A percentile compares a stretch with the other conserved stretches of the same genome.
These are phyloP conservation scores for Poeciliopsis presidionis DNA, from an alignment of 2,797 vertebrate species.

Conservation along the genomic window DNA sequence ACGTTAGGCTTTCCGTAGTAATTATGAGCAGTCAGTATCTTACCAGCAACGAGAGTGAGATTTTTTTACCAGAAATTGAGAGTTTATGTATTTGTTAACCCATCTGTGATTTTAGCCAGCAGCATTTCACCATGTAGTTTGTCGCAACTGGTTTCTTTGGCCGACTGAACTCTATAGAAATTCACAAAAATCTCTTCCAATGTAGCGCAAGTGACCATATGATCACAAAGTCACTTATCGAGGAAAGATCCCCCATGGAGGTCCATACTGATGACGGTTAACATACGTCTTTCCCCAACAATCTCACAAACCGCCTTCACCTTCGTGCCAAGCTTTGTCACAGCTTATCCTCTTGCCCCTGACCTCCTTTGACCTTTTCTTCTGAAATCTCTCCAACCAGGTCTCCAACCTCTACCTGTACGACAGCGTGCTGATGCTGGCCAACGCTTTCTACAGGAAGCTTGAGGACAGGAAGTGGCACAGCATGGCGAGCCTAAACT, in stretches of 20 bases:
- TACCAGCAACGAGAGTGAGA: neutral
- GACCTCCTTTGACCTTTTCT: neutral
- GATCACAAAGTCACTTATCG: neutral
- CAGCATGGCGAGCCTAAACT: constrained; percentile 98
- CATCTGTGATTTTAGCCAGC: neutral
- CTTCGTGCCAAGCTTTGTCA: neutral
- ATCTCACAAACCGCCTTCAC: neutral
- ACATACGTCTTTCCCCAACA: neutral
- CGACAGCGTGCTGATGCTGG: constrained; percentile 97
- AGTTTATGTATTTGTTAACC: too few relatives aligned
- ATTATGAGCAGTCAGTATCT: neutral
- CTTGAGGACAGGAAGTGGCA: constrained; percentile 99
- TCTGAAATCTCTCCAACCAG: constrained; percentile 66
- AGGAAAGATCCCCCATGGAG: too few relatives aligned
- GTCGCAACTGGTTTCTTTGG: neutral
- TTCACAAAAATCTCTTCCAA: neutral
- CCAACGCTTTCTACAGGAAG: constrained; percentile 98
- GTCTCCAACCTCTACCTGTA: constrained; percentile 97
- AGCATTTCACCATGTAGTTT: too few relatives aligned
- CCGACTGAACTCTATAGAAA: neutral
- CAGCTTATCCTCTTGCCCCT: neutral
- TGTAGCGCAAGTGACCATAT: neutral
- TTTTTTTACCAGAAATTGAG: neutral
- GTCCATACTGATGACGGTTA: neutral
- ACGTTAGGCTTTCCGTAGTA: neutral